A percentile compares a stretch with the other conserved stretches of the same genome.
These are phyloP conservation scores for Drosophila hydei DNA, from an alignment of 1,140 invertebrate genomes.

Conservation along the genomic window DNA sequence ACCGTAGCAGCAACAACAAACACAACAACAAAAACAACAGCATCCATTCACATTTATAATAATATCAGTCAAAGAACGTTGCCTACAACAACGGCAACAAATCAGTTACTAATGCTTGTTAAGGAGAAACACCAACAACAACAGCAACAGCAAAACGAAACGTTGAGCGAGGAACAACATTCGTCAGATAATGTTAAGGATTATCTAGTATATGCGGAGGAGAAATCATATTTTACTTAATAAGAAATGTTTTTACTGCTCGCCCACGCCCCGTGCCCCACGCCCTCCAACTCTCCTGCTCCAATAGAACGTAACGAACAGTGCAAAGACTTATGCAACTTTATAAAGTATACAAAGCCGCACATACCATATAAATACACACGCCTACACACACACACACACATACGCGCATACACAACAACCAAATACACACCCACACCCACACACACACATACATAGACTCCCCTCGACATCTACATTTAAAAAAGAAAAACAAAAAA, in stretches of 20 bases:
- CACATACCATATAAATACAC: slow-evolving; percentile 32
- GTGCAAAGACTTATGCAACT: slow-evolving; percentile 8
- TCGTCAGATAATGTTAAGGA: slow-evolving; percentile 41
- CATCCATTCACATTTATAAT: slow-evolving; percentile 65
- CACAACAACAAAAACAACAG: slow-evolving; percentile 33
- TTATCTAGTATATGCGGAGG: slow-evolving; percentile 73
- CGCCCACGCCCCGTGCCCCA: not conserved
- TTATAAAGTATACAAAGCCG: slow-evolving; percentile 28
- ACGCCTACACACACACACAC: slow-evolving; percentile 25
- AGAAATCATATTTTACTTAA: slow-evolving; percentile 79
- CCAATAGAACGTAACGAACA: slow-evolving; percentile 15
- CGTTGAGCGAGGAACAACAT: slow-evolving; percentile 49
- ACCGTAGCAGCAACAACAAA: slow-evolving; percentile 34
- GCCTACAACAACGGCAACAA: slow-evolving; percentile 45
- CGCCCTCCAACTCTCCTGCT: slow-evolving; percentile 27
- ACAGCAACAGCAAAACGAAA: slow-evolving; percentile 25
- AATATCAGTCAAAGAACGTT: slow-evolving; percentile 52
- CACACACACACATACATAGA: slow-evolving; percentile 59
- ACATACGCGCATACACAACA: slow-evolving; percentile 17
- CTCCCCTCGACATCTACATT: slow-evolving; percentile 63
- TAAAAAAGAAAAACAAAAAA: slow-evolving; percentile 30
- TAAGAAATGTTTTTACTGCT: slow-evolving; percentile 74
- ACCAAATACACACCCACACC: slow-evolving; percentile 50
- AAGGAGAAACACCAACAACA: slow-evolving; percentile 23
- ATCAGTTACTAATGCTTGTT: too few species aligned